These are phyloP conservation scores for Chironomus tepperi DNA, from an alignment of 1,140 invertebrate species.

Conservation along the genomic window DNA sequence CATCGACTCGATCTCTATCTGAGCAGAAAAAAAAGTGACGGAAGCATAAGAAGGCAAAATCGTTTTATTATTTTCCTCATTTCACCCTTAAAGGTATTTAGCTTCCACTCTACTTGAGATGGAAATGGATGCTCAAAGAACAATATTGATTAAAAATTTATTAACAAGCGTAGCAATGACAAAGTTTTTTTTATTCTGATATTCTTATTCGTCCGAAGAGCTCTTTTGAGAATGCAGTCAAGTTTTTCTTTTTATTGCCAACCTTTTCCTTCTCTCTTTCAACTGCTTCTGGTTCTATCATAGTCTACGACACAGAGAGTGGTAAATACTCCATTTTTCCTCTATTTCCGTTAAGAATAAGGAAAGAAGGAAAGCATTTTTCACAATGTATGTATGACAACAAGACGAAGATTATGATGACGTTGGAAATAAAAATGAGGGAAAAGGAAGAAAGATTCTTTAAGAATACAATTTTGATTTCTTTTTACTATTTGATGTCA, in stretches of 20 bases:
- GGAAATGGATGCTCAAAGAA: slow-evolving; percentile 12
- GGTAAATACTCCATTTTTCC: not conserved
- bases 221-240: slow-evolving; percentile 12
- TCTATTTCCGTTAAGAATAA: no score
- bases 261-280: not conserved
- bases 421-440: not conserved
- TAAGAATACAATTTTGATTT: not conserved
- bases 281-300: not conserved
- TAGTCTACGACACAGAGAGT: not conserved
- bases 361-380: no score
- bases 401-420: no score
- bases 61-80: slow-evolving; percentile 14
- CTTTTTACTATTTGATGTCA: no score
- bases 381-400: no score
- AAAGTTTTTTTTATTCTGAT: not conserved
- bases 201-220: not conserved
- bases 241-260: slow-evolving; percentile 8
- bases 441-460: not conserved
- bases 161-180: slow-evolving; percentile 1
- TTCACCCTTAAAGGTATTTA: slow-evolving; percentile 7
- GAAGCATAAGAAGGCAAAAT: slow-evolving; percentile 5
- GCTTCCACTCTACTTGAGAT: slow-evolving; percentile 5
- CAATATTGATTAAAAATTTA: slow-evolving; percentile 15
- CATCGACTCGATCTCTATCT: no score
- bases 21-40: not conserved